Evolutionary conservation across 2,797 vertebrate genomes (phyloP), one percentile per base, ranked within the genome.

Genomic region (Oreochromis grahami): DNA sequence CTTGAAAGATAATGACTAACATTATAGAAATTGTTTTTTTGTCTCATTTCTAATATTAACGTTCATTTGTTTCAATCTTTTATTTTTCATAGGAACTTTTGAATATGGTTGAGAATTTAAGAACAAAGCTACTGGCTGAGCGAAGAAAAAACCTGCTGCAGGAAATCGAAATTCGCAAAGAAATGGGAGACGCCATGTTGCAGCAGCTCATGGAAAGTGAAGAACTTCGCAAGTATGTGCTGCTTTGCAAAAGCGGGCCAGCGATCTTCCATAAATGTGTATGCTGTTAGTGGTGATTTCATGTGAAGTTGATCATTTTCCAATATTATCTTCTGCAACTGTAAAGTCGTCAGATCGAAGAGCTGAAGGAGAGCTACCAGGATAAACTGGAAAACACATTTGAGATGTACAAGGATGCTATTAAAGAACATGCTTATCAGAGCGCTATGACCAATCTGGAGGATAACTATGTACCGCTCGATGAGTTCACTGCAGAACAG

Each of bases 161-260:
- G 88, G 98, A 99, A 89, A 95, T 98, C 55, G 97, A 97, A 91
- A 97, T 99, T 43, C 97, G 98, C n/a, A 97, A 95, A 84, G 98
- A 98, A 88, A 98, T 99, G 97, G 98, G 97, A 34, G 96, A 98
- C 58, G 98, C 97, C 4, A 98, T 97, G 97, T 93, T 98, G 78
- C 96, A 94, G 6, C 97, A 98, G 92, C 95, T 98, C 83, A 88
- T 97, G 93, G 97, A 97, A 90, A 96, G 96, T 2, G 97, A 98
- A 85, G 97, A 98, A 82, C 93, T 96, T 15, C 97, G 96, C 92
- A 97, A 93, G 97, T 96, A 87, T 8, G 70, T 32, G 80, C 55
- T 8, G 6, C n/a, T 76, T 17, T 48, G 7, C 8, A 15, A 15
- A 41, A 45, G 55, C 0, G 1, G 70, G 43, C 26, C 15, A 17